Evolutionary conservation across 2,797 vertebrate genomes (phyloP).

Genomic region (Aselliscus stoliczkanus): DNA sequence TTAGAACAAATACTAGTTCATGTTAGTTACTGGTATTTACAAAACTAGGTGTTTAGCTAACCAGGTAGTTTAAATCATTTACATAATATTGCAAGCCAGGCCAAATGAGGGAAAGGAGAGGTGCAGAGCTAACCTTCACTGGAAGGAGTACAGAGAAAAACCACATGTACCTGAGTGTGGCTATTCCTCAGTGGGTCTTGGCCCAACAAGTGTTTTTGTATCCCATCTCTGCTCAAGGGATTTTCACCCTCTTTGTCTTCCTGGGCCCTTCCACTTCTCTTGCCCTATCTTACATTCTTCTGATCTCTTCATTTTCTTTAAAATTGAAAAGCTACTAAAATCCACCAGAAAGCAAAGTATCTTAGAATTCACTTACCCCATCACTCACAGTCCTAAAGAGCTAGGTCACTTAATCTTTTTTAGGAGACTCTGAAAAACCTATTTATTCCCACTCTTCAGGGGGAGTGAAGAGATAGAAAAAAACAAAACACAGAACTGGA

Average conservation of each 20-base stretch:
- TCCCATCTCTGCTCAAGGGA: too few species aligned
- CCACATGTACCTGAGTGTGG: background rate
- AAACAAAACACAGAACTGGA: background rate
- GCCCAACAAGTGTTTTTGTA: background rate
- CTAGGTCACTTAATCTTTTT: background rate
- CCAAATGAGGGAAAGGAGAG: background rate
- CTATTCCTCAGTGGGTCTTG: background rate
- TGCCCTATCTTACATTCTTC: background rate
- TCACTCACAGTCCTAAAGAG: background rate
- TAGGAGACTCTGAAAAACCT: background rate
- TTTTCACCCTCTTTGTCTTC: background rate
- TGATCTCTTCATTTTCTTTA: background rate
- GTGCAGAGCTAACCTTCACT: background rate
- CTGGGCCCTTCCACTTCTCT: background rate
- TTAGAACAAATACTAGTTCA: background rate
- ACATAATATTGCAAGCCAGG: background rate
- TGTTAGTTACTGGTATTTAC: background rate
- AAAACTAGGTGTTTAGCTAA: background rate
- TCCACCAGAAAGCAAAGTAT: background rate
- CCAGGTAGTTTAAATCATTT: background rate
- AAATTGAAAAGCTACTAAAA: background rate
- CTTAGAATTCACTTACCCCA: background rate
- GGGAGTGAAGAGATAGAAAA: slow-evolving; percentile 2
- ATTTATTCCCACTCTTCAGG: background rate
- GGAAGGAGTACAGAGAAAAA: background rate